Evolutionary conservation across 2,888 invertebrate genomes (phyloP).

Genomic region (Drosophila austrosaltans): DNA sequence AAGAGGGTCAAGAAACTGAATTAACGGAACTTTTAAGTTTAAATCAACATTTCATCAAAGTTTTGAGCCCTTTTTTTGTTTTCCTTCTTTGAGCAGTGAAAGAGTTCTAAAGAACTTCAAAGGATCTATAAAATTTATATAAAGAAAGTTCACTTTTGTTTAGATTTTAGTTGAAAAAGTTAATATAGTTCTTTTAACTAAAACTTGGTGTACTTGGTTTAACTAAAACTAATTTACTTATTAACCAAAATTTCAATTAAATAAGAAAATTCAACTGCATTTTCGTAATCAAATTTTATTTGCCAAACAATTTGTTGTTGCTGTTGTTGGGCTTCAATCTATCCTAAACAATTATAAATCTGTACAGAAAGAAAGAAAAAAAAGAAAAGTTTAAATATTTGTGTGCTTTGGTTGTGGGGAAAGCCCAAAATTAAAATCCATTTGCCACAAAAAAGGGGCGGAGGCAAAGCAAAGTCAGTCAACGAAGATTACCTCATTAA

Average conservation of each 20-base stretch:
- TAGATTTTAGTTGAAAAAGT: no score
- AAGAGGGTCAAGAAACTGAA: constrained; percentile 8
- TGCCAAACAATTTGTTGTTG: background rate
- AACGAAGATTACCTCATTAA: constrained; percentile 73
- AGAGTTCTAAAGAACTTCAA: no score
- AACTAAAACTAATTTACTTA: no score
- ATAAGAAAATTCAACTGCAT: background rate
- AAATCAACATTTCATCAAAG: background rate
- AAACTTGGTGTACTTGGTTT: no score
- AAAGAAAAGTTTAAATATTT: background rate
- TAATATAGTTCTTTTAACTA: no score
- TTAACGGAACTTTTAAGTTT: background rate
- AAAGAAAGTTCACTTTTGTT: no score
- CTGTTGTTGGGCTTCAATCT: background rate
- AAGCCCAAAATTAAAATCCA: constrained; percentile 60
- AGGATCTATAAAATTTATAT: no score
- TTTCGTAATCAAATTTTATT: constrained; percentile 2
- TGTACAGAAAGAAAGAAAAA: constrained; percentile 34
- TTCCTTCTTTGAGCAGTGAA: no score
- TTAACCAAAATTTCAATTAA: no score
- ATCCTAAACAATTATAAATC: constrained; percentile 56
- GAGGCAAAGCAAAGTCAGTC: constrained; percentile 37
- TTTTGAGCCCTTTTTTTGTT: no score
- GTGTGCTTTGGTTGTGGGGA: background rate
- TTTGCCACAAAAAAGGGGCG: constrained; percentile 45